A percentile compares a stretch with the other conserved stretches of the same genome.
Conservation (phyloP, 1,140 invertebrate species). For the Kradibia gibbosae region DNA sequence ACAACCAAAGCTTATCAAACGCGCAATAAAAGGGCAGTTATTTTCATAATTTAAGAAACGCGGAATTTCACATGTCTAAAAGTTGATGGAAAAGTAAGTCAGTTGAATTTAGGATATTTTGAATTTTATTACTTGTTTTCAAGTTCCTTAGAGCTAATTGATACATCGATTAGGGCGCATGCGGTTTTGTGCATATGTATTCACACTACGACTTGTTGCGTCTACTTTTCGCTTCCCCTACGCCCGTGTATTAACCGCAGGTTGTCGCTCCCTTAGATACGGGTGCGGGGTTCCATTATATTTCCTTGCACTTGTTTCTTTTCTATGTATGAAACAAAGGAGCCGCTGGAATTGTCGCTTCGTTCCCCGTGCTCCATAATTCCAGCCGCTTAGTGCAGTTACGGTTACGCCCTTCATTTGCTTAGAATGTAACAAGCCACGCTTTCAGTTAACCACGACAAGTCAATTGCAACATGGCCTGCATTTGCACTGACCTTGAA, state of each 20-base stretch:
- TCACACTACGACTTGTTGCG: constrained; percentile 68
- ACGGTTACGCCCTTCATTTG: background rate
- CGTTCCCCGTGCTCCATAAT: constrained; percentile 61
- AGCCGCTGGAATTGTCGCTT: constrained; percentile 59
- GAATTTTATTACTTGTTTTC: background rate
- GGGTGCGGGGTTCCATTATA: constrained; percentile 55
- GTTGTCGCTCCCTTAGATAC: background rate
- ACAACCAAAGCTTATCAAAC: too few species aligned
- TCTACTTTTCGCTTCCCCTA: constrained; percentile 67
- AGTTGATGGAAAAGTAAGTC: background rate
- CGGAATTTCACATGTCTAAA: too few species aligned
- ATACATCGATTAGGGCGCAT: constrained; percentile 37
- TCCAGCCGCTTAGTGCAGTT: constrained; percentile 64
- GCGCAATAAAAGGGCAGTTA: too few species aligned
- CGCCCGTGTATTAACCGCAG: background rate
- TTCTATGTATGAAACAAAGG: constrained; percentile 61
- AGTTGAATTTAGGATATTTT: too few species aligned
- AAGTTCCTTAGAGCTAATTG: background rate
- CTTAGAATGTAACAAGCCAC: background rate
- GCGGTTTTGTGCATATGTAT: background rate
- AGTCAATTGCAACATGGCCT: background rate
- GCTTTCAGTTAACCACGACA: background rate
- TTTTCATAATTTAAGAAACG: too few species aligned
- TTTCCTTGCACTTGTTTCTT: constrained; percentile 55
- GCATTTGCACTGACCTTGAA: background rate